phyloP scores from a whole-genome alignment of 2,113 vertebrate genomes.

The Ammodytes dubius region DNA sequence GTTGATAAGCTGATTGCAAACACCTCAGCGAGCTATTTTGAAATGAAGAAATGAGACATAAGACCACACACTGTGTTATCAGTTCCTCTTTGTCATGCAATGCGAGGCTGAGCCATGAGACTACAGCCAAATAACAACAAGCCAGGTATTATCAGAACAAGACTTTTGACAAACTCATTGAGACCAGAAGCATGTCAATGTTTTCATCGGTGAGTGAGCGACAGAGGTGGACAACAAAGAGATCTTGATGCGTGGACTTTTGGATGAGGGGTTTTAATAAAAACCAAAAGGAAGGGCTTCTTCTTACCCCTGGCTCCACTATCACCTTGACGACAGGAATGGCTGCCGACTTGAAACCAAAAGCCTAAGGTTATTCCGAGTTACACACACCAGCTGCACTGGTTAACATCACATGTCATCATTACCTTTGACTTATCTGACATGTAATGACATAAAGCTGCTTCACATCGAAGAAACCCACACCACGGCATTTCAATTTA shows the following conservation, averaged over 20 bases:
- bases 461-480: background rate
- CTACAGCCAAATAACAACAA: conserved; percentile 51
- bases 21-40: background rate
- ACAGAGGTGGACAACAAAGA: conserved; percentile 49
- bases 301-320: conserved; percentile 83
- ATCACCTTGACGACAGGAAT: conserved; percentile 82
- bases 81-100: conserved; percentile 56
- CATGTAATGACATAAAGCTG: conserved; percentile 8
- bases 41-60: conserved; percentile 38
- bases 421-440: conserved; percentile 1
- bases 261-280: conserved; percentile 39
- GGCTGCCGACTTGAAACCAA: conserved; percentile 82
- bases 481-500: background rate
- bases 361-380: conserved; percentile 72
- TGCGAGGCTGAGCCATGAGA: conserved; percentile 48
- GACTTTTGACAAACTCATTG: conserved; percentile 48
- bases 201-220: conserved; percentile 19
- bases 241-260: conserved; percentile 49
- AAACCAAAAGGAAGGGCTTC: conserved; percentile 49
- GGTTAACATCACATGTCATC: conserved; percentile 29
- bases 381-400: conserved; percentile 36
- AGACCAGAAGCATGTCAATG: conserved; percentile 34
- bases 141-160: conserved; percentile 33
- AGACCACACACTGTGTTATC: conserved; percentile 3
- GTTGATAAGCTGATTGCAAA: conserved; percentile 19